Conservation (phyloP, 2,888 invertebrate species). For the Spodoptera littoralis region DNA sequence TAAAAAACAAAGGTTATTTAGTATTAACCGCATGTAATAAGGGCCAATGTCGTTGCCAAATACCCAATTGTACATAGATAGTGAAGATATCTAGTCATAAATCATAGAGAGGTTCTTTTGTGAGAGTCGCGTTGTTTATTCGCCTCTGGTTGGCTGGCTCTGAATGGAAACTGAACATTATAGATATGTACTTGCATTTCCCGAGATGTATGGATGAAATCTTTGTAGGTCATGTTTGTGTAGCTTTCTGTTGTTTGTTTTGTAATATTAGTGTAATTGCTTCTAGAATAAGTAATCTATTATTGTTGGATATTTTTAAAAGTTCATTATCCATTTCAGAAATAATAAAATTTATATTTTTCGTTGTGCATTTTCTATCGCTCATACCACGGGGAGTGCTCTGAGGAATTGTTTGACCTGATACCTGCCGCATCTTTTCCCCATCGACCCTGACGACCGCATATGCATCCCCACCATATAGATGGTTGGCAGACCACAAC, state of each 20-base stretch:
- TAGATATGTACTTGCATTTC: constrained; percentile 57
- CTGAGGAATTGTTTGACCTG: no score
- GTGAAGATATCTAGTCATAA: constrained; percentile 69
- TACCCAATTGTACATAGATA: constrained; percentile 53
- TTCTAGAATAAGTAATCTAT: no score
- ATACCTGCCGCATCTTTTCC: no score
- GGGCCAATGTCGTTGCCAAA: constrained; percentile 52
- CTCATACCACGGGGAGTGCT: no score
- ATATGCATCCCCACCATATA: no score
- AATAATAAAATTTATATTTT: no score
- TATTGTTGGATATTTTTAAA: no score
- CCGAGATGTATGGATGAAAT: constrained; percentile 21
- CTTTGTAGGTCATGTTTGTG: constrained; percentile 28
- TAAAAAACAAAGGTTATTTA: constrained; percentile 55
- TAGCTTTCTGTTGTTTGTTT: constrained; percentile 18
- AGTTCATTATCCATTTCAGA: no score
- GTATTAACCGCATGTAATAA: constrained; percentile 54
- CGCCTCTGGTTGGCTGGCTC: constrained; percentile 57
- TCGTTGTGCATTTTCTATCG: no score
- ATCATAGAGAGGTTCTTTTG: constrained; percentile 69
- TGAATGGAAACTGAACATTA: constrained; percentile 63
- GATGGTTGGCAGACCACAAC: no score
- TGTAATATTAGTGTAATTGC: neutral
- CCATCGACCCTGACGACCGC: no score
- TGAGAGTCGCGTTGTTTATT: constrained; percentile 62